Conservation (phyloP, 2,888 invertebrate genomes). For the Bembecia ichneumoniformis region DNA sequence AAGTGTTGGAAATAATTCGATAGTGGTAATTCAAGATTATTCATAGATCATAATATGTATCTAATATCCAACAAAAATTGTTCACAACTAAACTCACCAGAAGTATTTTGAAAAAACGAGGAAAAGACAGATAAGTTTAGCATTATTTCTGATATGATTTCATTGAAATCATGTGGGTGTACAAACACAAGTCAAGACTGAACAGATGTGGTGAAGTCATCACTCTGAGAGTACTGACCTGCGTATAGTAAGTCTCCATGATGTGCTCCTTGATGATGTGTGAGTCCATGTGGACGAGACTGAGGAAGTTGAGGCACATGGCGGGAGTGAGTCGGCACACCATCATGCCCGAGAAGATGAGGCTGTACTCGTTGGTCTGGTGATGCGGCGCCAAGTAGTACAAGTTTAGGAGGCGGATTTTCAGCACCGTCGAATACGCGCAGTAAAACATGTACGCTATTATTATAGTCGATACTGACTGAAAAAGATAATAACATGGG, state of each 20-base stretch:
- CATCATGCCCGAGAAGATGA: constrained; percentile 99
- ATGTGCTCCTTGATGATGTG: constrained; percentile 86
- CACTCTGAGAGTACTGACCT: constrained; percentile 71
- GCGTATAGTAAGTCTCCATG: constrained; percentile 94
- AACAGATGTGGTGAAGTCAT: too few relatives aligned
- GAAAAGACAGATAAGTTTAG: too few relatives aligned
- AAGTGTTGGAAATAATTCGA: too few relatives aligned
- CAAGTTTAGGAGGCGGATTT: constrained; percentile 94
- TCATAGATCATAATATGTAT: too few relatives aligned
- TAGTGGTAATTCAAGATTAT: too few relatives aligned
- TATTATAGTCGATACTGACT: constrained; percentile 90
- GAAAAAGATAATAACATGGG: constrained; percentile 17
- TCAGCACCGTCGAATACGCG: constrained; percentile 97
- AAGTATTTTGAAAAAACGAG: too few relatives aligned
- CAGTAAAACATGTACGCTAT: constrained; percentile 97
- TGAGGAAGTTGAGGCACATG: constrained; percentile 97
- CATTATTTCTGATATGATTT: too few relatives aligned
- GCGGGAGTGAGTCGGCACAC: constrained; percentile 97
- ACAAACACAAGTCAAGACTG: too few relatives aligned
- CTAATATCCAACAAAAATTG: too few relatives aligned
- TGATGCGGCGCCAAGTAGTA: constrained; percentile 98
- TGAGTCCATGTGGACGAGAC: constrained; percentile 98
- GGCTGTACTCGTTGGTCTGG: constrained; percentile 98
- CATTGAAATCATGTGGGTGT: too few relatives aligned
- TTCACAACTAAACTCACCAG: too few relatives aligned